Conservation (phyloP, 2,113 vertebrate species). For the Eleginops maclovinus region DNA sequence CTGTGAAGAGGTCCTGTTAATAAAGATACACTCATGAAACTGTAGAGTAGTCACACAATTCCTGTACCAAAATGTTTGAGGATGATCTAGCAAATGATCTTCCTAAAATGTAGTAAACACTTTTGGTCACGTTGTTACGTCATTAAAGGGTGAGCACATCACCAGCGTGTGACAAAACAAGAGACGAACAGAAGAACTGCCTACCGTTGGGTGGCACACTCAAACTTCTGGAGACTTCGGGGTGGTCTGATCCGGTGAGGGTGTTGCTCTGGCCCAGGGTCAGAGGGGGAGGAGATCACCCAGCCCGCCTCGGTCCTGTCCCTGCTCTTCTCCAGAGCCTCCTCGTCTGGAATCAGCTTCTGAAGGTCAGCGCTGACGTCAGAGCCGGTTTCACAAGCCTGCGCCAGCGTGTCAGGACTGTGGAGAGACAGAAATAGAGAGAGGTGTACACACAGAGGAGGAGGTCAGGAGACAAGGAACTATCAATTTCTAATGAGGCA, state of each 20-base stretch:
- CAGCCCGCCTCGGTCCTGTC: background rate
- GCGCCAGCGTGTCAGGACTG: constrained; percentile 53
- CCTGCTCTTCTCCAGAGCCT: constrained; percentile 29
- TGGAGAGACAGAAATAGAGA: constrained; percentile 17
- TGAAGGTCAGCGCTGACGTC: constrained; percentile 71
- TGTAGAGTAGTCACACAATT: background rate
- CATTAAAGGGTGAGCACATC: background rate
- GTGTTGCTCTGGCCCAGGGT: constrained; percentile 42
- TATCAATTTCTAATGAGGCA: background rate
- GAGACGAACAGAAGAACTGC: too few relatives aligned
- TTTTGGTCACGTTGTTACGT: background rate
- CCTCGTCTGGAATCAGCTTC: constrained; percentile 50
- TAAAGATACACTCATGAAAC: constrained; percentile 9
- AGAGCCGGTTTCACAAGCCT: constrained; percentile 45
- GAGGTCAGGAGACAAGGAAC: background rate
- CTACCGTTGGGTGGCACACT: constrained; percentile 31
- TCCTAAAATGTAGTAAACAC: background rate
- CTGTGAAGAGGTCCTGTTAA: constrained; percentile 39
- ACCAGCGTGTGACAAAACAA: background rate
- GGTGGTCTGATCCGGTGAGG: background rate
- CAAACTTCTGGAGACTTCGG: background rate
- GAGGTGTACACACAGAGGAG: background rate
- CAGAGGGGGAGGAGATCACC: constrained; percentile 32
- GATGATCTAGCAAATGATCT: background rate
- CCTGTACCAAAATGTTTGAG: background rate